Percentiles rank a stretch among this genome's conserved stretches.
These are phyloP conservation scores for Corythornis cristatus DNA, from an alignment of 2,113 vertebrate genomes.

Conservation along the genomic window DNA sequence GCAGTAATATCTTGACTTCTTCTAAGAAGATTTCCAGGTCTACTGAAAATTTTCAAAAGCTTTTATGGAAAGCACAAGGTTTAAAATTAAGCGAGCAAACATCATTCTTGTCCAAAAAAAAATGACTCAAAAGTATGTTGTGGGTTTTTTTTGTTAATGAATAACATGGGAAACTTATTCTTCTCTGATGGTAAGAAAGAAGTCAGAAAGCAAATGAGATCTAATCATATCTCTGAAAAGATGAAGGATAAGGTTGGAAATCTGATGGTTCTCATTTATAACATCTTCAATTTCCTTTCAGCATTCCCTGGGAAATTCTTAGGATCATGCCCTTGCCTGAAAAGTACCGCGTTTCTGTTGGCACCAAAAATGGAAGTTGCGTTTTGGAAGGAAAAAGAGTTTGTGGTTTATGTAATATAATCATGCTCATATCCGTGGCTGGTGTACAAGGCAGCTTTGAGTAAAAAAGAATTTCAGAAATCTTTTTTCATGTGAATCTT, in stretches of 20 bases:
- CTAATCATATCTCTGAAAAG: neutral
- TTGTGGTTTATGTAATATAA: neutral
- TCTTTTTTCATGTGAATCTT: neutral
- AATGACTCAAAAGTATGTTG: neutral
- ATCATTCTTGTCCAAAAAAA: neutral
- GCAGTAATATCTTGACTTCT: neutral
- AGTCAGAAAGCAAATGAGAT: slow-evolving; percentile 7
- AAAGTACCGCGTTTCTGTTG: slow-evolving; percentile 3
- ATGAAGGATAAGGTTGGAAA: neutral
- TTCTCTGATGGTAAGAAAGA: neutral
- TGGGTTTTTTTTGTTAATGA: neutral
- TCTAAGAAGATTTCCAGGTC: slow-evolving; percentile 24
- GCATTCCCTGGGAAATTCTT: slow-evolving; percentile 25
- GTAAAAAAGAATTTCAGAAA: neutral
- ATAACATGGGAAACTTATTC: neutral
- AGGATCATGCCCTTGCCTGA: neutral
- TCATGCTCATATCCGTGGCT: neutral
- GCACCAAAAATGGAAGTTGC: neutral
- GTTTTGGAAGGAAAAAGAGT: neutral
- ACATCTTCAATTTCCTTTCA: neutral
- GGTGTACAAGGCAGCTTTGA: neutral
- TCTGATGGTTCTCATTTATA: neutral
- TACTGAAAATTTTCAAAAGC: neutral
- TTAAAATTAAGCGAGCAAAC: neutral
- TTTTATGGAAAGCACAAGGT: neutral